Percentiles rank a stretch among this genome's conserved stretches.
phyloP scores from a whole-genome alignment of 1,140 invertebrate species.

The Lerema accius region DNA sequence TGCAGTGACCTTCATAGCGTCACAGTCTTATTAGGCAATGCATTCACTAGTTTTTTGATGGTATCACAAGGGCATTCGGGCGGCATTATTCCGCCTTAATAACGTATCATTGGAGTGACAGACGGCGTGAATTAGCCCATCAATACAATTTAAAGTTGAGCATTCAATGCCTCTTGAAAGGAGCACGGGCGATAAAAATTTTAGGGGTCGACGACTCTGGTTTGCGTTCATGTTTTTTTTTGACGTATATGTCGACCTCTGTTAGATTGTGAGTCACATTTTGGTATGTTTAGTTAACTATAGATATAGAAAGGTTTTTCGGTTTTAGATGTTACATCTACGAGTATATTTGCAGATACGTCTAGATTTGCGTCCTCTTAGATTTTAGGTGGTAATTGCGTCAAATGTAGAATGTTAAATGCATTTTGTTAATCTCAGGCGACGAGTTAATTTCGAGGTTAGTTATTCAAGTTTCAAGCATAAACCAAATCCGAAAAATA shows the following conservation, averaged over 20 bases:
- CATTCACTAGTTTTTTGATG: conserved; percentile 34
- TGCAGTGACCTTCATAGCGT: conserved; percentile 14
- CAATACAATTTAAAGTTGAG: conserved; percentile 47
- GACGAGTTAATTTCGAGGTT: too few relatives aligned
- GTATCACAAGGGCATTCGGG: conserved; percentile 41
- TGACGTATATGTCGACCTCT: conserved; percentile 20
- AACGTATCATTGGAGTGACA: conserved; percentile 36
- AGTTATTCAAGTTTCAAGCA: too few relatives aligned
- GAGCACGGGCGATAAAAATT: conserved; percentile 30
- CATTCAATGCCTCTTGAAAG: conserved; percentile 53
- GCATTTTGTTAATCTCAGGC: too few relatives aligned
- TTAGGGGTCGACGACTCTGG: conserved; percentile 55
- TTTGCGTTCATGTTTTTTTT: conserved; percentile 8
- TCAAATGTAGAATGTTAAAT: too few relatives aligned
- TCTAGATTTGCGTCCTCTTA: too few relatives aligned
- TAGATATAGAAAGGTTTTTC: background rate
- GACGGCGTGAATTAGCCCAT: conserved; percentile 51
- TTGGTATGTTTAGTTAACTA: conserved; percentile 15
- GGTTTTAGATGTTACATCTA: too few relatives aligned
- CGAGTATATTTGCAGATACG: too few relatives aligned
- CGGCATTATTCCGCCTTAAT: conserved; percentile 40
- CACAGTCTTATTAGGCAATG: conserved; percentile 22
- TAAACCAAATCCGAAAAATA: too few relatives aligned
- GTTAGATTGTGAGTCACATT: conserved; percentile 19
- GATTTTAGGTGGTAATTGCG: too few relatives aligned